Evolutionary conservation across 2,888 invertebrate species (phyloP).

Genomic region (Saturnia pavonia): DNA sequence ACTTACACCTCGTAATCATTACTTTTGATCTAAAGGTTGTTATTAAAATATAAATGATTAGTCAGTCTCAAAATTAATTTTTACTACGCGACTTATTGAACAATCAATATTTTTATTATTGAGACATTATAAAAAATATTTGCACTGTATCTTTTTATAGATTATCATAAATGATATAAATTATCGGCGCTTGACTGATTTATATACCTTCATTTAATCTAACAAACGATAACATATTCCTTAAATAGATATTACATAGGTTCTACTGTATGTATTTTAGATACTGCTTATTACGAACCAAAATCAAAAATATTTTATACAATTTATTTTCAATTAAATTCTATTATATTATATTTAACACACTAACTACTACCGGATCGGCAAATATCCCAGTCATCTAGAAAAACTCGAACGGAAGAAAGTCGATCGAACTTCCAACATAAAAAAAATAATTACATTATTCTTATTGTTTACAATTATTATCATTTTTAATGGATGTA

Average conservation of each 20-base stretch:
- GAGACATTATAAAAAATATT: constrained; percentile 16
- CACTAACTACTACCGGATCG: no score
- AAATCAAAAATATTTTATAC: no score
- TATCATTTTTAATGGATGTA: no score
- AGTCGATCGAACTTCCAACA: no score
- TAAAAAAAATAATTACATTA: no score
- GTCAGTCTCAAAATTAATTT: background rate
- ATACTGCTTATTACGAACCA: background rate
- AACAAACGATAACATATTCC: background rate
- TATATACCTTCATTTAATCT: constrained; percentile 13
- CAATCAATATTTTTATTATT: constrained; percentile 2
- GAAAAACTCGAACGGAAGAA: no score
- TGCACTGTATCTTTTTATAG: background rate
- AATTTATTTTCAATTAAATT: no score
- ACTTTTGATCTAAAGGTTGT: no score
- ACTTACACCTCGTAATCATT: no score
- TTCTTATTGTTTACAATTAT: no score
- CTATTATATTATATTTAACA: no score
- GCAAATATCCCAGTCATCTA: no score
- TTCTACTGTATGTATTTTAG: background rate
- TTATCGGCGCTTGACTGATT: constrained; percentile 17
- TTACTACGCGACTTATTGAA: background rate
- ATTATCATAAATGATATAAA: constrained; percentile 11
- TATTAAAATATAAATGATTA: background rate
- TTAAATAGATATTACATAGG: background rate